Conservation (phyloP, 2,797 vertebrate genomes). For the Coreius guichenoti region DNA sequence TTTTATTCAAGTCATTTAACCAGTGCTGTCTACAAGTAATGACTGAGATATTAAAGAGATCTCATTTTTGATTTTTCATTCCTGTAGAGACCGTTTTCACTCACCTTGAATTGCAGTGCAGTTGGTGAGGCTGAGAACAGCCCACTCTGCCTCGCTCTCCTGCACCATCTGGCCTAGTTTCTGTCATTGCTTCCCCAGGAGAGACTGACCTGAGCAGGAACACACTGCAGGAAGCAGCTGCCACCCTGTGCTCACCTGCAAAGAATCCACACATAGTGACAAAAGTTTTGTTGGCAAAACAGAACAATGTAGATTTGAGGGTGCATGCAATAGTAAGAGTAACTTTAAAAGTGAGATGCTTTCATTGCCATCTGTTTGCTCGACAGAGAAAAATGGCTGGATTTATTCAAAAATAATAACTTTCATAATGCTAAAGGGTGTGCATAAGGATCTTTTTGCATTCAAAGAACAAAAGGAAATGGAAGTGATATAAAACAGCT, state of each 20-base stretch:
- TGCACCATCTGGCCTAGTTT: constrained; percentile 82
- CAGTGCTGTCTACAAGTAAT: neutral
- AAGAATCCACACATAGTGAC: constrained; percentile 46
- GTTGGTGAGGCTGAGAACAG: constrained; percentile 35
- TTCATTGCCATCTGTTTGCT: constrained; percentile 62
- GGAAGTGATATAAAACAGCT: constrained; percentile 51
- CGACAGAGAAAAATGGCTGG: constrained; percentile 53
- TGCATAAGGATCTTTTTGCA: constrained; percentile 46
- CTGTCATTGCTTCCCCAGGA: constrained; percentile 77
- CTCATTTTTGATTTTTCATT: neutral
- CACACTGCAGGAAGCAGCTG: constrained; percentile 59
- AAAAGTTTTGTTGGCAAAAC: constrained; percentile 40
- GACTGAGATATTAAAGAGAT: constrained; percentile 20
- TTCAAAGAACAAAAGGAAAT: constrained; percentile 59
- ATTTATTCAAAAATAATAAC: constrained; percentile 64
- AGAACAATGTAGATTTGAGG: constrained; percentile 20
- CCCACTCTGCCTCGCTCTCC: constrained; percentile 65
- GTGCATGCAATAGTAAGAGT: constrained; percentile 51
- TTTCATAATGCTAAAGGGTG: constrained; percentile 51
- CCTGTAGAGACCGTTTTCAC: constrained; percentile 1
- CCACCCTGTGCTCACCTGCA: constrained; percentile 42
- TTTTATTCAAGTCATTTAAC: neutral
- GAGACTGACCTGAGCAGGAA: constrained; percentile 71
- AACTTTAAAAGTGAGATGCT: constrained; percentile 57
- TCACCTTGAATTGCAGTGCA: constrained; percentile 44